A percentile compares a stretch with the other conserved stretches of the same genome.
Evolutionary conservation across 2,888 invertebrate species (phyloP).

Genomic region (Agrotis segetum): DNA sequence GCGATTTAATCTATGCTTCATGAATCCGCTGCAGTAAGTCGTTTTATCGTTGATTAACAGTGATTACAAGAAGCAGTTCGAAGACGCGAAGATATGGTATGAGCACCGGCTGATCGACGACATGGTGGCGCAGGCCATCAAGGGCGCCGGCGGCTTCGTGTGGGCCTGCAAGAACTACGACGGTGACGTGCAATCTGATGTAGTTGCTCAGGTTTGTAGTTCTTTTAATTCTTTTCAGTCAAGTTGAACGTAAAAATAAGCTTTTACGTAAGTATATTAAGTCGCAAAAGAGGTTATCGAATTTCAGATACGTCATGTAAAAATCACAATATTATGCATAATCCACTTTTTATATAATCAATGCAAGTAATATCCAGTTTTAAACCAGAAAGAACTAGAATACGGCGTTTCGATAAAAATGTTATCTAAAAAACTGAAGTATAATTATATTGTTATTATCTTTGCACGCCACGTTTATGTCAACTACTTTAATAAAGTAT

Average conservation of each 20-base stretch:
- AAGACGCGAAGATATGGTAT: constrained; percentile 96
- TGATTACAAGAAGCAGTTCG: constrained; percentile 94
- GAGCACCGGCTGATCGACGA: constrained; percentile 98
- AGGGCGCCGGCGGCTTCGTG: constrained; percentile 96
- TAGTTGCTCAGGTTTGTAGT: constrained; percentile 93
- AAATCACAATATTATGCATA: too few relatives aligned
- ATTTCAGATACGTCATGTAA: too few relatives aligned
- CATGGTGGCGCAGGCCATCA: constrained; percentile 97
- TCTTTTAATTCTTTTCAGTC: too few relatives aligned
- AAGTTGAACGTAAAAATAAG: too few relatives aligned
- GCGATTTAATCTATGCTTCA: constrained; percentile 28
- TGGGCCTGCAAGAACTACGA: constrained; percentile 99
- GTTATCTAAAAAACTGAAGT: constrained; percentile 20
- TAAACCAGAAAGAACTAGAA: constrained; percentile 6
- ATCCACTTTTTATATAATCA: not conserved
- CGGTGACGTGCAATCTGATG: constrained; percentile 97
- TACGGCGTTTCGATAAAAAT: constrained; percentile 5
- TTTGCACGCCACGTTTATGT: constrained; percentile 31
- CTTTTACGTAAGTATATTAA: too few relatives aligned
- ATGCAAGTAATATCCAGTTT: constrained; percentile 9
- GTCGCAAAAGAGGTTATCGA: too few relatives aligned
- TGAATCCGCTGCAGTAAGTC: constrained; percentile 25
- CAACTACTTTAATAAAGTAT: constrained; percentile 31
- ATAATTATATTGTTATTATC: constrained; percentile 41
- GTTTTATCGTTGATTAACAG: constrained; percentile 75